Evolutionary conservation across 2,113 vertebrate genomes (phyloP).

Genomic region (Hystrix brachyura): DNA sequence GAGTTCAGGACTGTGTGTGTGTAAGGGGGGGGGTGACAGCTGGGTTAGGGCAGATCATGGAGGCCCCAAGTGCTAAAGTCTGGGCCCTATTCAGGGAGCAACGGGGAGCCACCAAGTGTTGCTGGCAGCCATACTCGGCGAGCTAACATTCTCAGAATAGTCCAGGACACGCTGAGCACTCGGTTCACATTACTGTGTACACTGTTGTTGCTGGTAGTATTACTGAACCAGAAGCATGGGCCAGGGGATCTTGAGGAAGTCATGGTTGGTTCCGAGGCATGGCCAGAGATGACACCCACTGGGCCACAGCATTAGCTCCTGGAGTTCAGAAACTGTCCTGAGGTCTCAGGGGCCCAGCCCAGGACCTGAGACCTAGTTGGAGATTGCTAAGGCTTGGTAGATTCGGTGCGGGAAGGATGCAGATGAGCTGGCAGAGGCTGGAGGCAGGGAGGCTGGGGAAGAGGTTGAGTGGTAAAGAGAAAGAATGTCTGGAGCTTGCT

Average conservation of each 20-base stretch:
- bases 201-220: neutral
- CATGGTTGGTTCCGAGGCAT: neutral
- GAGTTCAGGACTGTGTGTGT: neutral
- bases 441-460: neutral
- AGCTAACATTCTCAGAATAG: neutral
- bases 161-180: neutral
- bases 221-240: neutral
- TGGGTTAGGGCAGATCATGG: neutral
- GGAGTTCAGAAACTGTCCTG: neutral
- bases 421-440: neutral
- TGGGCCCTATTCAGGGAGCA: neutral
- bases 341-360: neutral
- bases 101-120: neutral
- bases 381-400: neutral
- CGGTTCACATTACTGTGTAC: accelerated
- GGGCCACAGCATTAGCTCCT: neutral
- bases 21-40: neutral
- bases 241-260: neutral
- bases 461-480: neutral
- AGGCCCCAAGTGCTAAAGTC: neutral
- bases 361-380: neutral
- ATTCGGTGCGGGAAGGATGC: neutral
- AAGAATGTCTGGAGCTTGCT: neutral
- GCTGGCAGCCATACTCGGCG: accelerated
- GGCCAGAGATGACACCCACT: neutral